Evolutionary conservation across 2,797 vertebrate genomes (phyloP).

Genomic region (Sebastes matsubarae): DNA sequence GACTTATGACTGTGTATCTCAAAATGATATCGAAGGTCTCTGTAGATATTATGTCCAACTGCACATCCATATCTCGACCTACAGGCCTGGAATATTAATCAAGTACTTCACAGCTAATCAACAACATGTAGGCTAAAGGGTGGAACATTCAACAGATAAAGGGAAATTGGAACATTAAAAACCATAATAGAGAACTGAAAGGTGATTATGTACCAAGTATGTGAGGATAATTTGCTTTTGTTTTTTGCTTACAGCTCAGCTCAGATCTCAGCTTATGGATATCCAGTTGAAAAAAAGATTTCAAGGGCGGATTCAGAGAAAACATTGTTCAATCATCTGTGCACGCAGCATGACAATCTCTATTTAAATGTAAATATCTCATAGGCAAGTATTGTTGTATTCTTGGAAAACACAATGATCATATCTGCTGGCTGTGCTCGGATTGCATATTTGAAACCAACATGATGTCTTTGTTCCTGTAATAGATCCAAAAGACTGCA

Average conservation of each 20-base stretch:
- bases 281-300: not conserved
- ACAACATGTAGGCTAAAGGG: not conserved
- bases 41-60: not conserved
- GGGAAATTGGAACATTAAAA: not conserved
- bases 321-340: not conserved
- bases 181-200: not conserved
- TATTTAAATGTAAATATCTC: slow-evolving; percentile 49
- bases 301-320: not conserved
- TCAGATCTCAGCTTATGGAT: not conserved
- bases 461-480: not conserved
- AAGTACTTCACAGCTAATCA: not conserved
- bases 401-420: slow-evolving; percentile 4
- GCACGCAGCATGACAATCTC: slow-evolving; percentile 26
- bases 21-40: slow-evolving; percentile 1
- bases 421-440: not conserved
- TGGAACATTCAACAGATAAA: not conserved
- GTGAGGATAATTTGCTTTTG: not conserved
- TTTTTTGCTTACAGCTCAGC: not conserved
- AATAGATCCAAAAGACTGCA: not conserved
- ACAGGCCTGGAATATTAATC: not conserved
- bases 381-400: slow-evolving; percentile 9
- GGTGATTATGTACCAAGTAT: not conserved
- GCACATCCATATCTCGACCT: not conserved
- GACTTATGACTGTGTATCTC: not conserved
- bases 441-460: slow-evolving; percentile 2